Evolutionary conservation across 2,113 vertebrate genomes (phyloP).

Genomic region (Sigmodon hispidus): DNA sequence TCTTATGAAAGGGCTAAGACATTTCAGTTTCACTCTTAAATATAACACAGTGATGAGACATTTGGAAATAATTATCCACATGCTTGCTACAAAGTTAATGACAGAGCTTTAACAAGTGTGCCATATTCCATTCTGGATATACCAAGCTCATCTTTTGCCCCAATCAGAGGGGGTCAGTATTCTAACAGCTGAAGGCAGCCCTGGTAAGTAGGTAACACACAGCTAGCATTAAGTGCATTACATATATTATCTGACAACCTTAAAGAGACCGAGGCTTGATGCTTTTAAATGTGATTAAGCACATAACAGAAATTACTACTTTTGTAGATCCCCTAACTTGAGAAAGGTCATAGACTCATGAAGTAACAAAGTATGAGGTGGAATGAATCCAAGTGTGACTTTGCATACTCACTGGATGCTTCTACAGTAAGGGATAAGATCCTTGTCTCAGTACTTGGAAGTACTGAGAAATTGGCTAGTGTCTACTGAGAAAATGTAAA

Average conservation of each 20-base stretch:
- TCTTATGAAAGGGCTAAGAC: constrained; percentile 3
- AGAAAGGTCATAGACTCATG: constrained; percentile 1
- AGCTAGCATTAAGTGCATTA: not conserved
- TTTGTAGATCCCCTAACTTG: not conserved
- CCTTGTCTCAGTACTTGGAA: not conserved
- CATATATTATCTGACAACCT: not conserved
- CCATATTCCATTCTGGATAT: not conserved
- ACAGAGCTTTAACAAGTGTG: not conserved
- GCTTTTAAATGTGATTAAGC: not conserved
- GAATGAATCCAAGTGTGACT: not conserved
- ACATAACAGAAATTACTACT: not conserved
- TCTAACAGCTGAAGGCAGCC: not conserved
- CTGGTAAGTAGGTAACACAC: not conserved
- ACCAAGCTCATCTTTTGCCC: not conserved
- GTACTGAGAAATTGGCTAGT: not conserved
- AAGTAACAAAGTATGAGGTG: not conserved
- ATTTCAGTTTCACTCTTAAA: constrained; percentile 8
- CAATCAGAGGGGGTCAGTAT: not conserved
- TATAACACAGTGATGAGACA: not conserved
- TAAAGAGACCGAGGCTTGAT: not conserved
- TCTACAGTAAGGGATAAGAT: not conserved
- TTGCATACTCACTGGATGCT: not conserved
- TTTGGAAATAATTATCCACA: not conserved
- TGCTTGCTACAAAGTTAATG: not conserved
- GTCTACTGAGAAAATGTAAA: not conserved